Base-by-base conservation (phyloP, 2,113 vertebrate species). In the Actenoides hombroni region DNA sequence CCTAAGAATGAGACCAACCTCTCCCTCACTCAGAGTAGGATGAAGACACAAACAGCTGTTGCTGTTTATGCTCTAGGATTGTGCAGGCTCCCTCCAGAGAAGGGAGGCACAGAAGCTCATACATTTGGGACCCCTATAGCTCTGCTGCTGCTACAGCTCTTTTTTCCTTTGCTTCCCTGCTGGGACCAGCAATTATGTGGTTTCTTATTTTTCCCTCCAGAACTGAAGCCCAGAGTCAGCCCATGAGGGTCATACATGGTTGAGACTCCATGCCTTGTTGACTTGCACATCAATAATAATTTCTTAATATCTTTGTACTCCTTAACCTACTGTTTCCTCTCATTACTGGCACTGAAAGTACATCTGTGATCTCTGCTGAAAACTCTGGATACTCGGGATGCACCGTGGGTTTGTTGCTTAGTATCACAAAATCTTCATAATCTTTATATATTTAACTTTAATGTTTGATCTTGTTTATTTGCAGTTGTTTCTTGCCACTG, bases 311-410 rank as follows among this genome's bases (percentile, higher is more conserved):
- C 54, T 59, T 28, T 73, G 11, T 64, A 56, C 44, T 65, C n/a
- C 79, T 92, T 68, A 81, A 86, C 39, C 69, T 42, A 65, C 90
- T 89, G 92, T 69, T 96, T 93, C 88, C 93, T 71, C 94, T 79
- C 76, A 53, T 94, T 94, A 84, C n/a, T 54, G 73, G 18, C 65
- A 33, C 71, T 69, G 86, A 73, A 76, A 79, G 33, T n/a, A 48
- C 48, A 51, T 86, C 64, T 83, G 88, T 80, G 75, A 23, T 39
- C 40, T 33, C 90, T 88, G 64, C 65, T 88, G 83, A 71, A 71
- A 94, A 28, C 54, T 31, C 16, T 48, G 42, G 60, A 37, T 77
- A 16, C 24, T 90, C 15, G 1, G 68, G 56, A 48, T 42, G 40
- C 56, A 9, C 79, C 14, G 12, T 13, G 8, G 33, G 68, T 40